phyloP scores from a whole-genome alignment of 2,113 vertebrate species.

The Bostrychus sinensis region DNA sequence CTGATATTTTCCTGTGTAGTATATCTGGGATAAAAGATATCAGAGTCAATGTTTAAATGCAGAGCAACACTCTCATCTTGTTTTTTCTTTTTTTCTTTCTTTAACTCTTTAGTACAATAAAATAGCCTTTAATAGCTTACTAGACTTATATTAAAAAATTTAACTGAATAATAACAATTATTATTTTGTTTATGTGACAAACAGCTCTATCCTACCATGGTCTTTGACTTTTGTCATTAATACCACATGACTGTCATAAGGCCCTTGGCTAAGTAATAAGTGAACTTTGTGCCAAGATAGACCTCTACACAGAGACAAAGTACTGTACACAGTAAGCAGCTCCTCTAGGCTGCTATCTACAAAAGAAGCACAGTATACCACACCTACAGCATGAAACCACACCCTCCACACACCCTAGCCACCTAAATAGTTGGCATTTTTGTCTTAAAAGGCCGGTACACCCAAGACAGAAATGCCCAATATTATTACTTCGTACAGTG shows the following conservation, averaged over 20 bases:
- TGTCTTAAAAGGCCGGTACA: not conserved
- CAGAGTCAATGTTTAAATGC: not conserved
- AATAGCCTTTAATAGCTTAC: too few relatives aligned
- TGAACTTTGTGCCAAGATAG: constrained; percentile 25
- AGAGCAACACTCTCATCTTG: not conserved
- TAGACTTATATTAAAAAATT: too few relatives aligned
- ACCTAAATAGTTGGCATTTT: constrained; percentile 42
- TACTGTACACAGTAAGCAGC: constrained; percentile 33
- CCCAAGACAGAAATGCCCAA: constrained; percentile 16
- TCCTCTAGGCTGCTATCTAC: constrained; percentile 43
- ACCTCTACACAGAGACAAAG: constrained; percentile 26
- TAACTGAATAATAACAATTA: too few relatives aligned
- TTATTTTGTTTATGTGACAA: too few relatives aligned
- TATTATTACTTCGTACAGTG: too few relatives aligned
- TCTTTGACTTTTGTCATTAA: too few relatives aligned
- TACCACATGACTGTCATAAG: too few relatives aligned
- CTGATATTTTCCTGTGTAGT: constrained; percentile 99
- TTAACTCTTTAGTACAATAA: too few relatives aligned
- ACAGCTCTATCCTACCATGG: too few relatives aligned
- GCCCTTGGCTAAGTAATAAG: not conserved
- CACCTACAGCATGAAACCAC: constrained; percentile 49
- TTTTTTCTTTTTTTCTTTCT: not conserved
- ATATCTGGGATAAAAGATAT: constrained; percentile 80
- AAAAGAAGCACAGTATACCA: constrained; percentile 34
- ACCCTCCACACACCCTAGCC: constrained; percentile 45